Evolutionary conservation across 2,888 invertebrate genomes (phyloP).

Genomic region (Ceraclea dissimilis): DNA sequence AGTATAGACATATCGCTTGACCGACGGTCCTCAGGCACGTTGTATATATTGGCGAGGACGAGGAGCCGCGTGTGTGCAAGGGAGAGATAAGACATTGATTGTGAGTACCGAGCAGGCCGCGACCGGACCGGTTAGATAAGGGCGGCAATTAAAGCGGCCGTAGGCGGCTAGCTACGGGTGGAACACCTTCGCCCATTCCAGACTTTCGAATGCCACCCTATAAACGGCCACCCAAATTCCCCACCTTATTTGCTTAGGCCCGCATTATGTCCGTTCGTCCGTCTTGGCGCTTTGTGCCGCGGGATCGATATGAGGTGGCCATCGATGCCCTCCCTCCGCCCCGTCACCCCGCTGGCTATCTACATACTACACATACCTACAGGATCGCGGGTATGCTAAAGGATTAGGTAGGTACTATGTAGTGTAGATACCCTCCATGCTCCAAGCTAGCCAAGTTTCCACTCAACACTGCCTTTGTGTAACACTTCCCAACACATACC

Average conservation of each 20-base stretch:
- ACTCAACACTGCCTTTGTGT: constrained; percentile 17
- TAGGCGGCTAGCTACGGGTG: constrained; percentile 10
- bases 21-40: constrained; percentile 8
- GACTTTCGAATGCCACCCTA: neutral
- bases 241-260: constrained; percentile 26
- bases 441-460: constrained; percentile 15
- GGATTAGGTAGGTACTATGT: constrained; percentile 13
- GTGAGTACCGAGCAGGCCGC: constrained; percentile 18
- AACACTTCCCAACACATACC: constrained; percentile 1
- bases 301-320: constrained; percentile 18
- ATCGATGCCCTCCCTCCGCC: constrained; percentile 15
- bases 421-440: constrained; percentile 3
- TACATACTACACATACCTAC: constrained; percentile 16
- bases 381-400: constrained; percentile 16
- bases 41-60: too few relatives aligned
- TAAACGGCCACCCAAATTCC: constrained; percentile 6
- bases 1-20: constrained; percentile 8
- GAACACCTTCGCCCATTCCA: constrained; percentile 6
- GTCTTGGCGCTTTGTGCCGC: constrained; percentile 25
- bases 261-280: constrained; percentile 25
- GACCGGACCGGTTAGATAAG: constrained; percentile 24
- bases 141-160: constrained; percentile 26
- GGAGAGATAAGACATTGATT: constrained; percentile 25
- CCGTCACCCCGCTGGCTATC: constrained; percentile 11
- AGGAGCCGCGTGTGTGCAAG: constrained; percentile 22